These are phyloP conservation scores for Crypturellus tataupa DNA, from an alignment of 2,797 vertebrate species.

Conservation along the genomic window DNA sequence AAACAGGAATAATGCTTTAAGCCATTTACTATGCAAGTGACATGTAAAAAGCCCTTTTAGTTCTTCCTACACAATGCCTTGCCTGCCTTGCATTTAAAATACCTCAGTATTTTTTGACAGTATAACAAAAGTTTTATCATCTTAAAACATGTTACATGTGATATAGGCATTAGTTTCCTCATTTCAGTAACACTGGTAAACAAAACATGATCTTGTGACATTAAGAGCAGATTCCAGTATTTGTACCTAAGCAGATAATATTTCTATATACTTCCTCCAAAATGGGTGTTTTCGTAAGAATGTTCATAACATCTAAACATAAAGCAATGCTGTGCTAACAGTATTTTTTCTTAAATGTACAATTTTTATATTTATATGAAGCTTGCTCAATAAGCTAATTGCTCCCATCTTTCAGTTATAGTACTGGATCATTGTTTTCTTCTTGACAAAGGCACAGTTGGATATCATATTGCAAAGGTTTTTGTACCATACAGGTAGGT, in stretches of 20 bases:
- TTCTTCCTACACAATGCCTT: not conserved
- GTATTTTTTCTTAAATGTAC: not conserved
- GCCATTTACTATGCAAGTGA: not conserved
- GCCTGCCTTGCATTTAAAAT: not conserved
- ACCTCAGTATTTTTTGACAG: accelerated
- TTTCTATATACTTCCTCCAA: not conserved
- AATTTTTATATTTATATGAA: not conserved
- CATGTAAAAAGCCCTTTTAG: not conserved
- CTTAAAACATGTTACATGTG: not conserved
- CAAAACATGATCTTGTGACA: not conserved
- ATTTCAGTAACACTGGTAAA: not conserved
- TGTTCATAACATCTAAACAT: not conserved
- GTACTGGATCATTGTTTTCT: not conserved
- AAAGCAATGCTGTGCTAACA: not conserved
- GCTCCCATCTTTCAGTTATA: not conserved
- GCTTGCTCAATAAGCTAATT: not conserved
- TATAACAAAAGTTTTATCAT: not conserved
- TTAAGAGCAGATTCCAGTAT: not conserved
- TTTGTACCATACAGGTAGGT: not conserved
- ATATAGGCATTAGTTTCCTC: not conserved
- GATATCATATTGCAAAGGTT: not conserved
- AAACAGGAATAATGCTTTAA: not conserved
- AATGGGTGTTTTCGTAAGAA: not conserved
- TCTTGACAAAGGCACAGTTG: not conserved
- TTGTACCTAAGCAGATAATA: not conserved